Evolutionary conservation across 2,797 vertebrate genomes (phyloP).

Genomic region (Lophius americanus): DNA sequence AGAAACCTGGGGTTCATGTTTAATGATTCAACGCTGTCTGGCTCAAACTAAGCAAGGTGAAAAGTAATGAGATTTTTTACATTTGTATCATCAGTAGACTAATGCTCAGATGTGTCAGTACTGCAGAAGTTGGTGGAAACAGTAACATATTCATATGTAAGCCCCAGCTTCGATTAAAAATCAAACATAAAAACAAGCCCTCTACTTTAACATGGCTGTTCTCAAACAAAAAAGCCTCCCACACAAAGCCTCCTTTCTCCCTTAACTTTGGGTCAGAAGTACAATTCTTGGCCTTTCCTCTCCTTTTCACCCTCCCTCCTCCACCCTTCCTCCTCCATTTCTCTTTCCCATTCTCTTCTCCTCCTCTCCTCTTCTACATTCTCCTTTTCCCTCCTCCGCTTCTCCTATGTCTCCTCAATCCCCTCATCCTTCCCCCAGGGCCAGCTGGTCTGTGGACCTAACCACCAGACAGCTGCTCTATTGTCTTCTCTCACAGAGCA

Average conservation of each 20-base stretch:
- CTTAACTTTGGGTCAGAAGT: constrained; percentile 98
- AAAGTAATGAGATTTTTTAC: background rate
- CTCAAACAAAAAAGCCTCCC: constrained; percentile 89
- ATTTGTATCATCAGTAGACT: constrained; percentile 23
- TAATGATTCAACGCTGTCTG: constrained; percentile 1
- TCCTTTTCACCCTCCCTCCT: constrained; percentile 78
- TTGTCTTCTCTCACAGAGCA: constrained; percentile 99
- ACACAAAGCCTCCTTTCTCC: constrained; percentile 93
- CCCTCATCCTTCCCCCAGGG: constrained; percentile 85
- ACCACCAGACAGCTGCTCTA: constrained; percentile 98
- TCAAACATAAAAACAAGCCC: constrained; percentile 77
- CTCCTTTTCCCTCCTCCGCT: constrained; percentile 55
- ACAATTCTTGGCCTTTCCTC: constrained; percentile 79
- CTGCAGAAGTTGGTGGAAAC: constrained; percentile 31
- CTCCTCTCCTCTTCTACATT: constrained; percentile 84
- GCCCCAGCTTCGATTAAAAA: constrained; percentile 69
- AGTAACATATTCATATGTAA: too few relatives aligned
- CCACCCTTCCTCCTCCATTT: constrained; percentile 54
- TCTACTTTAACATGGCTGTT: constrained; percentile 91
- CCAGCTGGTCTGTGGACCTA: constrained; percentile 99
- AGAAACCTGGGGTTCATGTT: background rate
- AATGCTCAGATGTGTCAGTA: background rate
- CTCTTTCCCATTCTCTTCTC: constrained; percentile 73
- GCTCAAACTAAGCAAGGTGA: constrained; percentile 2
- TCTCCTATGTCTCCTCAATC: constrained; percentile 71